These are phyloP conservation scores for Malurus alboscapulatus DNA, from an alignment of 2,113 vertebrate species.

Conservation along the genomic window DNA sequence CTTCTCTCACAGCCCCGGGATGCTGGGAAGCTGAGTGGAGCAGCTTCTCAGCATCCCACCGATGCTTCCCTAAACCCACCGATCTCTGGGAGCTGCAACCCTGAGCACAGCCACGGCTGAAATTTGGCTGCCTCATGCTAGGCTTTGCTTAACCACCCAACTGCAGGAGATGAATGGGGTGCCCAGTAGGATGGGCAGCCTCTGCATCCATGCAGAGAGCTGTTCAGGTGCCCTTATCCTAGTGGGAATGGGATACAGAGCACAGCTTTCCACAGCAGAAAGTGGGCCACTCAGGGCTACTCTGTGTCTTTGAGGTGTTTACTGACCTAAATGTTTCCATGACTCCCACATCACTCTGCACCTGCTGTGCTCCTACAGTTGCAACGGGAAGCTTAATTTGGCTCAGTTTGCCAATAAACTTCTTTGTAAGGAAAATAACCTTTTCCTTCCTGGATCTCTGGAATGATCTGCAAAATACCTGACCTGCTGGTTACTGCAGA, in stretches of 20 bases:
- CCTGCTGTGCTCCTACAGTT: background rate
- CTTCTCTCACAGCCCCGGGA: background rate
- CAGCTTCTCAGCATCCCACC: background rate
- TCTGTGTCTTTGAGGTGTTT: background rate
- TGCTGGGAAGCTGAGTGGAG: background rate
- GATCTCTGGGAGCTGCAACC: background rate
- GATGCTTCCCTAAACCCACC: background rate
- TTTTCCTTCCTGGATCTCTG: background rate
- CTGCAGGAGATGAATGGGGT: too few species aligned
- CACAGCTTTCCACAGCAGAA: background rate
- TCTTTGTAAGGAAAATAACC: background rate
- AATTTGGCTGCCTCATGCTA: fast-evolving
- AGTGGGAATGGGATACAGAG: background rate
- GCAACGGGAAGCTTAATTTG: background rate
- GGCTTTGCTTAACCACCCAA: background rate
- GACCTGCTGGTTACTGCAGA: background rate
- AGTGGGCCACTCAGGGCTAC: background rate
- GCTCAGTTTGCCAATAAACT: background rate
- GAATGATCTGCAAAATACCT: background rate
- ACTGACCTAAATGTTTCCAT: background rate
- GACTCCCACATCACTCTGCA: background rate
- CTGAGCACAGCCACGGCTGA: background rate
- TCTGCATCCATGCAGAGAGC: fast-evolving
- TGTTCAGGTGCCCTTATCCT: fast-evolving
- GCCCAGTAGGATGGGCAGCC: fast-evolving